Conservation (phyloP, 2,113 vertebrate genomes). For the Antigone vipio region DNA sequence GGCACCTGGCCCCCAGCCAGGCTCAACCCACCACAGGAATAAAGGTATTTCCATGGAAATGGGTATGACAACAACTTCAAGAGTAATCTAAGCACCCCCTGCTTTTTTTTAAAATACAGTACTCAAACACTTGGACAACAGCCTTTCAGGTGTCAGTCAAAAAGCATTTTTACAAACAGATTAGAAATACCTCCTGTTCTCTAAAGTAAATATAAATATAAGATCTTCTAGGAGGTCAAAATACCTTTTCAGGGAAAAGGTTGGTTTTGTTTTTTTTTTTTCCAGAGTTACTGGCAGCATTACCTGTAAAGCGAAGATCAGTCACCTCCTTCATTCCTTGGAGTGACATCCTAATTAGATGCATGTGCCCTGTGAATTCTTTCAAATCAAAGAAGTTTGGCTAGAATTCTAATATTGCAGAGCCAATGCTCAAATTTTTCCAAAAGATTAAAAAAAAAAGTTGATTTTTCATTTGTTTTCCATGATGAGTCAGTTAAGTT, state of each 20-base stretch:
- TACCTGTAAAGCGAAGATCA: background rate
- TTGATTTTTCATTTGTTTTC: background rate
- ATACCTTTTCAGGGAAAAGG: background rate
- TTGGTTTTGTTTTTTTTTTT: too few species aligned
- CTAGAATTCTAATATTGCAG: background rate
- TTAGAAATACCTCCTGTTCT: background rate
- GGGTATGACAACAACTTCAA: background rate
- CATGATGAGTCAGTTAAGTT: background rate
- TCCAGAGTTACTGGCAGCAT: background rate
- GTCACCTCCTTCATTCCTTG: background rate
- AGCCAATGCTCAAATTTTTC: background rate
- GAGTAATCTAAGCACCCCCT: background rate
- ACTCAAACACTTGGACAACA: background rate
- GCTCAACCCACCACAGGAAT: too few species aligned
- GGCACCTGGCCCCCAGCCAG: too few species aligned
- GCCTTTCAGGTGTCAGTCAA: background rate
- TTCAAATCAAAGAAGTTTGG: background rate
- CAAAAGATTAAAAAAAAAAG: background rate
- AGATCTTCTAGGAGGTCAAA: background rate
- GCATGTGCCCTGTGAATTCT: background rate
- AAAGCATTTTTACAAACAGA: background rate
- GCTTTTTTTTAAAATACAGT: background rate
- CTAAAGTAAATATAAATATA: background rate
- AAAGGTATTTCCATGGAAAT: background rate
- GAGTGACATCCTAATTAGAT: background rate